A percentile compares a stretch with the other conserved stretches of the same genome.
Evolutionary conservation across 2,888 invertebrate genomes (phyloP).

Genomic region (Ferrisia virgata): DNA sequence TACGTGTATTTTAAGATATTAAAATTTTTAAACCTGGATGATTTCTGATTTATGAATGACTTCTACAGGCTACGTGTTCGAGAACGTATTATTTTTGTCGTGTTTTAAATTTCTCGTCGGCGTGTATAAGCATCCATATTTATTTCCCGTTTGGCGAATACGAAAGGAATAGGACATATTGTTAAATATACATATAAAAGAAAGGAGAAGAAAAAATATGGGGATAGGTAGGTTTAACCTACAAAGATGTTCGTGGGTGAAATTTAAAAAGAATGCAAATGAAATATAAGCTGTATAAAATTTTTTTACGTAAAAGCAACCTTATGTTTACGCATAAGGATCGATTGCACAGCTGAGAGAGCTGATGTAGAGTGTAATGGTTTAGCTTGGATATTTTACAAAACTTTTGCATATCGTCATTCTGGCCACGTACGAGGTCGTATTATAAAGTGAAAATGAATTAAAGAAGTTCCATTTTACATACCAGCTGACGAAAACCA

Average conservation of each 20-base stretch:
- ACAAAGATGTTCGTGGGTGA: not conserved
- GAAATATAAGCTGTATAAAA: not conserved
- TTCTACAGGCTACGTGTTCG: too few relatives aligned
- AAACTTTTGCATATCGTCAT: not conserved
- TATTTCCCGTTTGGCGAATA: too few relatives aligned
- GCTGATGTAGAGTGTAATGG: constrained; percentile 19
- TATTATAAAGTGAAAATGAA: constrained; percentile 31
- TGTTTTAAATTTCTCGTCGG: too few relatives aligned
- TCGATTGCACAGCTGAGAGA: not conserved
- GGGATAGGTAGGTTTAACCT: too few relatives aligned
- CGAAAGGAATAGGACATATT: not conserved
- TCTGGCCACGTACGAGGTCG: constrained; percentile 9
- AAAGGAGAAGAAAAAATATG: not conserved
- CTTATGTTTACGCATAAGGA: not conserved
- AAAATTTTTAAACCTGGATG: too few relatives aligned
- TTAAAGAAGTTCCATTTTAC: constrained; percentile 31
- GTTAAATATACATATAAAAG: not conserved
- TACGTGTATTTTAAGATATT: too few relatives aligned
- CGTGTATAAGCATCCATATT: too few relatives aligned
- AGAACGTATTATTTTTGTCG: too few relatives aligned
- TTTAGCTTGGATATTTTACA: not conserved
- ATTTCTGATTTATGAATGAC: too few relatives aligned
- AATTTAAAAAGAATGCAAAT: constrained; percentile 4
- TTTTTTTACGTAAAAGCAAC: not conserved
- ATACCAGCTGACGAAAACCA: not conserved